Evolutionary conservation across 2,888 invertebrate genomes (phyloP).

Genomic region (Margaritifera margaritifera): DNA sequence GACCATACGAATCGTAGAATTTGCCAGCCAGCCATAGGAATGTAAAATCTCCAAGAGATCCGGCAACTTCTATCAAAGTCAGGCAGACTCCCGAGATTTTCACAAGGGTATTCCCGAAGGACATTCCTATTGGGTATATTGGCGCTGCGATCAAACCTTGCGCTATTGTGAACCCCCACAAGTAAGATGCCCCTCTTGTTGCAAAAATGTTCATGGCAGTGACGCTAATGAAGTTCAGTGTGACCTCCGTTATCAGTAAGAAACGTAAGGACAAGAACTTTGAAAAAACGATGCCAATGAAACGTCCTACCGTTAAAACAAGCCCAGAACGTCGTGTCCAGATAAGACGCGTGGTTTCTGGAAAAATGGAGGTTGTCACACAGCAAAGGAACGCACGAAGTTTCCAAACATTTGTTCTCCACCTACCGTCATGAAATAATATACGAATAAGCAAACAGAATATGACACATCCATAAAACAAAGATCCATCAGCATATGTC

Average conservation of each 20-base stretch:
- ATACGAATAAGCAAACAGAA: constrained; percentile 17
- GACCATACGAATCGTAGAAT: constrained; percentile 23
- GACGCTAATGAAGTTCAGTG: constrained; percentile 4
- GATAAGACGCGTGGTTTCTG: constrained; percentile 18
- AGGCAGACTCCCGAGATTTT: constrained; percentile 23
- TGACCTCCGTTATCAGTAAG: constrained; percentile 11
- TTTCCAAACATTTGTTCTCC: constrained; percentile 22
- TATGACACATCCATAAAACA: constrained; percentile 11
- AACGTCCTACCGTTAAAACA: constrained; percentile 23
- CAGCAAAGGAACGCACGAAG: constrained; percentile 27
- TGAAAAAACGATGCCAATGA: constrained; percentile 18
- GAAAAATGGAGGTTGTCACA: constrained; percentile 26
- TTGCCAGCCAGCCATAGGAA: constrained; percentile 20
- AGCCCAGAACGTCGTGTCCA: constrained; percentile 25
- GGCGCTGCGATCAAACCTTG: constrained; percentile 24
- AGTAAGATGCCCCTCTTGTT: not conserved
- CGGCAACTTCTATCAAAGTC: constrained; percentile 23
- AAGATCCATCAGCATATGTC: constrained; percentile 25
- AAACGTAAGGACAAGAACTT: constrained; percentile 10
- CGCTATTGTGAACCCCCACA: constrained; percentile 16
- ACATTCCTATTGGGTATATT: constrained; percentile 23
- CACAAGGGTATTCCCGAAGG: constrained; percentile 21
- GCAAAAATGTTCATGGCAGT: constrained; percentile 9
- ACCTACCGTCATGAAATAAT: constrained; percentile 22
- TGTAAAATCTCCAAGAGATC: constrained; percentile 21